Conservation (phyloP, 2,113 vertebrate genomes). For the Etia nguti region DNA sequence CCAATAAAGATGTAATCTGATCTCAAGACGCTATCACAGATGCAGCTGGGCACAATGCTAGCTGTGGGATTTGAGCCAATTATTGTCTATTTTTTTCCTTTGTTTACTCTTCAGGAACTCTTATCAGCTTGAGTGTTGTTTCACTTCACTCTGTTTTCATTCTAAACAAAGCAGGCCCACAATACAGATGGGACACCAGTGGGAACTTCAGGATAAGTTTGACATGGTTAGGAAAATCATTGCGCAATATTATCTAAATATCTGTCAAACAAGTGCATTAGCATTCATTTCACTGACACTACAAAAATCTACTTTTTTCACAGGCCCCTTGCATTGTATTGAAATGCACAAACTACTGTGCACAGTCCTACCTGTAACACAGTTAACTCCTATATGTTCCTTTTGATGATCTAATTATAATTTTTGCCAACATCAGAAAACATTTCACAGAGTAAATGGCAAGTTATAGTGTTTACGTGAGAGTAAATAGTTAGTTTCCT, state of each 20-base stretch:
- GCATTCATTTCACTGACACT: background rate
- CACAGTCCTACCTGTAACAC: background rate
- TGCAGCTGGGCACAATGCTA: background rate
- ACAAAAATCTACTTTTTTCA: background rate
- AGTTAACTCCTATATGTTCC: background rate
- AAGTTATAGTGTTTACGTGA: background rate
- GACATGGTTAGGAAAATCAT: background rate
- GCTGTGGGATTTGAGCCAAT: background rate
- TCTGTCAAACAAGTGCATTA: background rate
- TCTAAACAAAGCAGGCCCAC: background rate
- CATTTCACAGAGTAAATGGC: background rate
- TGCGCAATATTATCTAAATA: background rate
- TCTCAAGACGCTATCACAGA: background rate
- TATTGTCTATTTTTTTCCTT: background rate
- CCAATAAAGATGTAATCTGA: background rate
- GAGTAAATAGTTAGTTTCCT: slow-evolving; percentile 29
- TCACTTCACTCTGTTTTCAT: background rate
- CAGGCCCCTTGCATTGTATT: background rate
- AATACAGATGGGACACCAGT: background rate
- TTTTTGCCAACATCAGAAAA: background rate
- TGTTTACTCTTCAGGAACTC: background rate
- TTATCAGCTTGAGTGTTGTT: background rate
- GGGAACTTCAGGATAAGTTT: background rate
- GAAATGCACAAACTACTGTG: background rate
- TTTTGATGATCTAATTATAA: background rate